Evolutionary conservation across 2,888 invertebrate species (phyloP), one percentile per base, ranked within the genome.

Genomic region (Rhamnusium bicolor): DNA sequence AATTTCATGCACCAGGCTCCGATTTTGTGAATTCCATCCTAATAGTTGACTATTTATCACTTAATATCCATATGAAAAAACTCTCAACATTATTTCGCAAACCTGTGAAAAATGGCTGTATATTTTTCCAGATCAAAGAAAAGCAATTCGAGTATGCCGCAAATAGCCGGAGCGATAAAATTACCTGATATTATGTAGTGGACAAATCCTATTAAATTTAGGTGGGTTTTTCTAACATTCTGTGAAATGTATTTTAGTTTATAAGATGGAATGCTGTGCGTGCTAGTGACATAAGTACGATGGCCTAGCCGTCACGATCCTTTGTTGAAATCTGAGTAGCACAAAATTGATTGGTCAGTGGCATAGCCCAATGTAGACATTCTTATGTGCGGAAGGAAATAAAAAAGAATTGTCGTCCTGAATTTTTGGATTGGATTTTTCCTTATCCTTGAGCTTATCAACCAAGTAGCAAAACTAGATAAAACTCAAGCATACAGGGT

Each of bases 221-320:
- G 27, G 27, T 27, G 54, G 54, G 14, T 56, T 24, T 56, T 56
- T 56, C 54, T 56, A 27, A 56, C 54, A 56, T 27, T 56, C 27
- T 56, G 27, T 16, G 54, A 56, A 27, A 14, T 27, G 27, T 56
- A 27, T 27, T n/a, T 27, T 56, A 27, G 27, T 27, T 56, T 27
- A 7, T 56, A 56, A 56, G 27, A 40, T n/a, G n/a, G 40, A 40
- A 40, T 40, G 40, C 40, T 40, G n/a, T 40, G 40, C 40, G 40
- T 40, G 40, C 40, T 40, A n/a, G n/a, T 40, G 40, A 40, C 40
- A 40, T 40, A n/a, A 40, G 40, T 40, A 40, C n/a, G 40, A n/a
- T 40, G 40, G 40, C n/a, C 40, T 10, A 4, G 40, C 40, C n/a
- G 40, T 40, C 40, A 40, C 40, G 40, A 40, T 40, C 40, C 40